Conservation (phyloP, 1,140 invertebrate genomes). For the Aporrectodea caliginosa region DNA sequence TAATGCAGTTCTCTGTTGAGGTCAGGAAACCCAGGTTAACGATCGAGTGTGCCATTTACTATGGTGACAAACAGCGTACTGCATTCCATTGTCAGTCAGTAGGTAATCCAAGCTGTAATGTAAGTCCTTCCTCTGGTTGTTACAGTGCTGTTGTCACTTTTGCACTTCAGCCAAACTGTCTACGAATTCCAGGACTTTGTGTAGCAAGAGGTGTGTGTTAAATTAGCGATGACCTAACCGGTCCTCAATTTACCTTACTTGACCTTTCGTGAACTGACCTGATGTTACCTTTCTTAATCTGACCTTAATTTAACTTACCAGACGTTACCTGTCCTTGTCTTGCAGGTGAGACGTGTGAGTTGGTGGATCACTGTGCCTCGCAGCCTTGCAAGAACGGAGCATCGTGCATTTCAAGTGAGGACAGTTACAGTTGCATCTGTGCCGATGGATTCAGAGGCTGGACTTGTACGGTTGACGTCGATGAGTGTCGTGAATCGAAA, state of each 20-base stretch:
- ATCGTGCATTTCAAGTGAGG: constrained; percentile 54
- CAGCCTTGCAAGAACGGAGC: constrained; percentile 51
- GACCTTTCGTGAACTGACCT: too few relatives aligned
- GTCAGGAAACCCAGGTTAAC: too few relatives aligned
- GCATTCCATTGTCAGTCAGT: too few relatives aligned
- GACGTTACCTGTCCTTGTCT: constrained; percentile 21
- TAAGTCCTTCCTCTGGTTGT: not conserved
- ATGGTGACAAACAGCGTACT: too few relatives aligned
- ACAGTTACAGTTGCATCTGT: constrained; percentile 60
- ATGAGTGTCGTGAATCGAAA: constrained; percentile 70
- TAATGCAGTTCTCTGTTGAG: too few relatives aligned
- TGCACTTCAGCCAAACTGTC: too few relatives aligned
- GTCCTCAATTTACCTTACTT: too few relatives aligned
- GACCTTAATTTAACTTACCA: constrained; percentile 5
- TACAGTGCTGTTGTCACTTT: not conserved
- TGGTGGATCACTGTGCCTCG: constrained; percentile 59
- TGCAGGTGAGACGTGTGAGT: constrained; percentile 80
- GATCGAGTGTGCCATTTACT: too few relatives aligned
- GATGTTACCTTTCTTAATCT: constrained; percentile 43
- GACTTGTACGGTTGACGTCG: constrained; percentile 80
- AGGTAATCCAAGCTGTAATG: too few relatives aligned
- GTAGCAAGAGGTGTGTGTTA: too few relatives aligned
- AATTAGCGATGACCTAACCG: too few relatives aligned
- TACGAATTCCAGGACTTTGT: too few relatives aligned
- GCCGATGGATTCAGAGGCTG: constrained; percentile 45